Evolutionary conservation across 2,888 invertebrate genomes (phyloP), one percentile per base, ranked within the genome.

Genomic region (Mellilla xanthometata): DNA sequence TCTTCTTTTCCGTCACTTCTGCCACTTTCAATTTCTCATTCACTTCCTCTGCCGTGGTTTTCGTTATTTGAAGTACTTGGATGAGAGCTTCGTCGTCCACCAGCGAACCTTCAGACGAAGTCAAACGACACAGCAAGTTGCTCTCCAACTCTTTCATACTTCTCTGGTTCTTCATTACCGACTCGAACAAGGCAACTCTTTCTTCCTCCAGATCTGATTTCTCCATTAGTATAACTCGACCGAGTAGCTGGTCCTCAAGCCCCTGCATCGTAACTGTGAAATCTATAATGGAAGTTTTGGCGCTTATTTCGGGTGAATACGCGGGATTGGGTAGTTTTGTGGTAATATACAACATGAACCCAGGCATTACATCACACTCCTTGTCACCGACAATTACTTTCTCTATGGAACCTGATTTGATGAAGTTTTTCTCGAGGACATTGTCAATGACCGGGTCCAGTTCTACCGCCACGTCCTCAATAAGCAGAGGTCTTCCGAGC

Each of bases 261-360:
- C 99, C 98, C 69, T 96, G 93, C 95, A 97, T 97, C 2, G 99
- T 99, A 0, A 99, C 99, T 0, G 99, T 99, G 72, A 99, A 99
- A 76, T 99, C 98, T 61, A 99, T 98, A 41, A 99, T 97, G 0
- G 98, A 97, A 0, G 98, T 98, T 76, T 97, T 97, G 0, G 99
- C 98, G 66, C 97, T 97, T 55, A 99, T 95, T 90, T 99, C 99
- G 0, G 99, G 99, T 8, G 98, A 97, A 79, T 98, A 99, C 0
- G 97, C 95, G 0, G 99, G 99, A 86, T 99, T 99, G 0, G 97
- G 96, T 40, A 99, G 82, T 81, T 99, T 99, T 0, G 99, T 99
- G 1, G 99, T 99, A 35, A 99, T 96, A 70, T 98, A 99, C 2
- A 99, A 88, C 94, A 95, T 95, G 72, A 99, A 99, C 0, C 97